These are phyloP conservation scores for Pagrus major DNA, from an alignment of 2,113 vertebrate genomes.

Conservation along the genomic window DNA sequence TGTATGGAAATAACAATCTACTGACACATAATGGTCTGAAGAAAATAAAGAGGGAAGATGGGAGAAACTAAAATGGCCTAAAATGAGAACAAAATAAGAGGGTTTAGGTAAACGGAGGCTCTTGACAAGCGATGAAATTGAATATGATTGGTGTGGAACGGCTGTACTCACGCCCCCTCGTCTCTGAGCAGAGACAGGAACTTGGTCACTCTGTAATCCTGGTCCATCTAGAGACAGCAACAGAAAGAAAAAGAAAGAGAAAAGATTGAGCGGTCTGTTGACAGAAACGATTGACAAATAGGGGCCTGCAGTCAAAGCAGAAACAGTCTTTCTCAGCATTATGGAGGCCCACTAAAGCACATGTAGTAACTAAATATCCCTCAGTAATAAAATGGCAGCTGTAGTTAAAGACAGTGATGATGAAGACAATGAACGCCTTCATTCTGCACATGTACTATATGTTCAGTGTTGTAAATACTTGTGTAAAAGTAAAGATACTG, in stretches of 20 bases:
- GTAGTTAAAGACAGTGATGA: too few species aligned
- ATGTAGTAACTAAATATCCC: background rate
- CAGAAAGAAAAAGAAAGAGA: background rate
- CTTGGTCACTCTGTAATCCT: slow-evolving; percentile 94
- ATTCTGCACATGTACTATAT: too few species aligned
- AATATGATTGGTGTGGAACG: background rate
- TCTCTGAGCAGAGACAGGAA: slow-evolving; percentile 95
- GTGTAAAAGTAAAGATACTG: too few species aligned
- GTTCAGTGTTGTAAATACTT: too few species aligned
- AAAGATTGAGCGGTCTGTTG: background rate
- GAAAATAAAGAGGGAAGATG: background rate
- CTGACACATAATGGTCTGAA: background rate
- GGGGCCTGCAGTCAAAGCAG: background rate
- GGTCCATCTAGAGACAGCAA: slow-evolving; percentile 89
- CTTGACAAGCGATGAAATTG: background rate
- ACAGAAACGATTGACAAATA: background rate
- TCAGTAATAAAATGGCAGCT: too few species aligned
- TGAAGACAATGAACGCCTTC: too few species aligned
- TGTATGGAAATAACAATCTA: background rate
- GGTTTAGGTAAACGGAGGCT: background rate
- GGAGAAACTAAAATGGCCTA: background rate
- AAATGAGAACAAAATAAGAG: slow-evolving; percentile 13
- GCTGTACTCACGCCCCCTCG: slow-evolving; percentile 94
- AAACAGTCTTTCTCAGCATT: background rate
- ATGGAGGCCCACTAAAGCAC: background rate